Conservation (phyloP, 2,888 invertebrate species). For the Catocala fraxini region DNA sequence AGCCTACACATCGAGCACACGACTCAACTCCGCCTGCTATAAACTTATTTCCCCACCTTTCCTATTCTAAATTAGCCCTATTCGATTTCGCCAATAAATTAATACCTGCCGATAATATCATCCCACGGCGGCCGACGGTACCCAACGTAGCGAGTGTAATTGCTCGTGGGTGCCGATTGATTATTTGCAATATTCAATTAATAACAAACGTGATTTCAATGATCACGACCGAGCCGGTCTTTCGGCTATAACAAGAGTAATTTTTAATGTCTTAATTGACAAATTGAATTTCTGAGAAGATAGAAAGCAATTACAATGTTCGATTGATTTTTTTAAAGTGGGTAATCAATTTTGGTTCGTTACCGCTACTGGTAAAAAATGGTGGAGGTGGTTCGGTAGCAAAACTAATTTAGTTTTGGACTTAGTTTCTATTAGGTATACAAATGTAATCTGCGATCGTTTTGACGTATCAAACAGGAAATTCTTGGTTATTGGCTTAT, state of each 20-base stretch:
- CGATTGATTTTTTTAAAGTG: slow-evolving; percentile 57
- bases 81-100: slow-evolving; percentile 79
- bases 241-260: slow-evolving; percentile 58
- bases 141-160: slow-evolving; percentile 68
- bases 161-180: slow-evolving; percentile 74
- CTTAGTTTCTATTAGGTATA: slow-evolving; percentile 38
- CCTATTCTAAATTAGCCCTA: slow-evolving; percentile 79
- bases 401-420: slow-evolving; percentile 47
- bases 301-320: slow-evolving; percentile 61
- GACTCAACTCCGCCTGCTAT: slow-evolving; percentile 81
- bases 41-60: slow-evolving; percentile 78
- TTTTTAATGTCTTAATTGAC: slow-evolving; percentile 74
- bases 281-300: slow-evolving; percentile 66
- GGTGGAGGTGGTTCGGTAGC: slow-evolving; percentile 52
- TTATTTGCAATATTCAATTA: slow-evolving; percentile 80
- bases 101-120: slow-evolving; percentile 78
- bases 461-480: slow-evolving; percentile 68
- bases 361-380: slow-evolving; percentile 61
- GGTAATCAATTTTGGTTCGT: slow-evolving; percentile 58
- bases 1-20: slow-evolving; percentile 72
- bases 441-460: slow-evolving; percentile 51
- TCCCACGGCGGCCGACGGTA: slow-evolving; percentile 61
- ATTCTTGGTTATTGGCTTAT: slow-evolving; percentile 72
- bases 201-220: slow-evolving; percentile 74
- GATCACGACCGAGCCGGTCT: slow-evolving; percentile 64